phyloP scores from a whole-genome alignment of 2,797 vertebrate genomes.

The Sphenodon punctatus region DNA sequence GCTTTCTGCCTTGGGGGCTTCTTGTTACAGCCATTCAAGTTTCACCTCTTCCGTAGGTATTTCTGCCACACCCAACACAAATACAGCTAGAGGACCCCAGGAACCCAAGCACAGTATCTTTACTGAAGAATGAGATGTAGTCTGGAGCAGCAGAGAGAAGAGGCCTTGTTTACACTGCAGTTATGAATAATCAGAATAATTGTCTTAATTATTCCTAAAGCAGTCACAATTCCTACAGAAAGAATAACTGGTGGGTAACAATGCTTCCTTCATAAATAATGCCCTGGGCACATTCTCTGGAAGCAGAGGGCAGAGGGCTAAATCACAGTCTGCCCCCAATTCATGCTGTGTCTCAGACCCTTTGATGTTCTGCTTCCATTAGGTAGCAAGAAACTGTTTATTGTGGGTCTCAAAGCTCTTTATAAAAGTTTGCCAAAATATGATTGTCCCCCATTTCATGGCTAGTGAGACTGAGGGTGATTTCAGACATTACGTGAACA shows the following conservation, averaged over 20 bases:
- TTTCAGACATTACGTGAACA: too few species aligned
- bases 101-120: not conserved
- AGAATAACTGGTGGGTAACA: conserved; percentile 50
- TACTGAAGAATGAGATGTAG: not conserved
- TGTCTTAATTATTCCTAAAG: conserved; percentile 59
- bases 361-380: not conserved
- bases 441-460: not conserved
- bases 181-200: conserved; percentile 45
- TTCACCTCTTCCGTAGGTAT: not conserved
- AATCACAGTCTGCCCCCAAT: not conserved
- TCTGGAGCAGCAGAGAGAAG: conserved; percentile 37
- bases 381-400: too few species aligned
- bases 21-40: not conserved
- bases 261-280: conserved; percentile 57
- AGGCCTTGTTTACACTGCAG: conserved; percentile 18
- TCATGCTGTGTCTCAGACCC: not conserved
- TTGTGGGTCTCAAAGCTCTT: not conserved
- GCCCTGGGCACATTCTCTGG: conserved; percentile 36
- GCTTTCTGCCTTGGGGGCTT: not conserved
- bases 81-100: rapidly evolving
- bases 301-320: not conserved
- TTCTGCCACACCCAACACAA: rapidly evolving
- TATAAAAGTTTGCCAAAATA: not conserved
- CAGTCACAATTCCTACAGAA: conserved; percentile 47
- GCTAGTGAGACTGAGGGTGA: not conserved